These are phyloP conservation scores for Vidua chalybeata DNA, from an alignment of 2,113 vertebrate genomes.

Conservation along the genomic window DNA sequence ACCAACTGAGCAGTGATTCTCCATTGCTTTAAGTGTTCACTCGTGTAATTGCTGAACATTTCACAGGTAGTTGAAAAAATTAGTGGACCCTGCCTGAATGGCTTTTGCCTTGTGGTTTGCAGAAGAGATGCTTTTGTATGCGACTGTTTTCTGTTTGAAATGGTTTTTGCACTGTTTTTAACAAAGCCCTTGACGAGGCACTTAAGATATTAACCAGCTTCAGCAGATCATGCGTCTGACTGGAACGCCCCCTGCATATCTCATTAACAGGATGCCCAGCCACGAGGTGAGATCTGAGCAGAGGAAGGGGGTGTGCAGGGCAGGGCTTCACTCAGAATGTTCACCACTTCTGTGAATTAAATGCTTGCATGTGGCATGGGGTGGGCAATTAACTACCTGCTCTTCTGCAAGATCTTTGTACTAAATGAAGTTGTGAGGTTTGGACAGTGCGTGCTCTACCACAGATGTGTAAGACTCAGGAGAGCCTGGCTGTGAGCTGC, in stretches of 20 bases:
- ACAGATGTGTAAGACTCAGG: background rate
- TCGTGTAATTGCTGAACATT: background rate
- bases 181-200: constrained; percentile 93
- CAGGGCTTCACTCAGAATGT: background rate
- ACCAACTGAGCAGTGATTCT: background rate
- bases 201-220: constrained; percentile 99
- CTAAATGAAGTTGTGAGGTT: background rate
- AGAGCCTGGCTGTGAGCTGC: background rate
- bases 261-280: constrained; percentile 99
- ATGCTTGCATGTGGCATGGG: constrained; percentile 44
- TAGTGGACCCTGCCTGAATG: background rate
- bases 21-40: background rate
- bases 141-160: constrained; percentile 56
- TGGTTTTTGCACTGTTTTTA: constrained; percentile 75
- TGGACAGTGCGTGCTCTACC: background rate
- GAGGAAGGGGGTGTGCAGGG: constrained; percentile 2
- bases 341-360: background rate
- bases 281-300: constrained; percentile 92
- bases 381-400: background rate
- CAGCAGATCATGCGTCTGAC: constrained; percentile 99
- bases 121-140: constrained; percentile 29
- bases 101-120: constrained; percentile 43
- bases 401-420: background rate
- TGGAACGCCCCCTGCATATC: constrained; percentile 95
- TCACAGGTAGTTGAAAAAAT: background rate